Evolutionary conservation across 2,888 invertebrate genomes (phyloP).

Genomic region (Pammene fasciana): DNA sequence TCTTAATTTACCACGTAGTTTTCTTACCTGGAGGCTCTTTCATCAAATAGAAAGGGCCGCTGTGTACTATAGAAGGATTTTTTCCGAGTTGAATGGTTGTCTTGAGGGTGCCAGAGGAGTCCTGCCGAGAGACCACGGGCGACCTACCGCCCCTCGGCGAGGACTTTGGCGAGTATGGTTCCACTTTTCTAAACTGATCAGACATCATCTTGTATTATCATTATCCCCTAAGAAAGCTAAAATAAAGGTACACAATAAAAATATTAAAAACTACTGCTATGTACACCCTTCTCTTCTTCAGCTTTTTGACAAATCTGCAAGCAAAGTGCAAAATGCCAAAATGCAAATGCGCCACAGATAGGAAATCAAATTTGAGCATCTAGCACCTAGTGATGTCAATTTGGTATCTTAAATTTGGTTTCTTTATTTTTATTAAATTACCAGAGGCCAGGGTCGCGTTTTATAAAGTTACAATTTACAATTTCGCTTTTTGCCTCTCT

Average conservation of each 20-base stretch:
- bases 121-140: conserved; percentile 97
- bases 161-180: conserved; percentile 97
- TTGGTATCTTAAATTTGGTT: conserved; percentile 24
- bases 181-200: conserved; percentile 96
- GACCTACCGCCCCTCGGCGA: conserved; percentile 97
- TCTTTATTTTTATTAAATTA: neutral
- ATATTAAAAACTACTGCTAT: conserved; percentile 66
- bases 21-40: conserved; percentile 94
- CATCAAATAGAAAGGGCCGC: conserved; percentile 99
- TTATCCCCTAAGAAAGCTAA: conserved; percentile 72
- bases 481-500: no score
- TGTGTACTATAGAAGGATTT: conserved; percentile 98
- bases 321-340: no score
- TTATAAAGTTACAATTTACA: no score
- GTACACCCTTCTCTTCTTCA: conserved; percentile 55
- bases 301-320: conserved; percentile 65
- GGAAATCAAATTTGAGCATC: conserved; percentile 17
- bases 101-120: conserved; percentile 98
- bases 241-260: conserved; percentile 69
- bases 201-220: conserved; percentile 92
- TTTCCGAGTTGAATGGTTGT: conserved; percentile 98
- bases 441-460: no score
- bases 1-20: neutral
- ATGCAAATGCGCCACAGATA: conserved; percentile 31
- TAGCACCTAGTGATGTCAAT: conserved; percentile 31